phyloP scores from a whole-genome alignment of 2,888 invertebrate species.

The Xestoiulus laeticollis region DNA sequence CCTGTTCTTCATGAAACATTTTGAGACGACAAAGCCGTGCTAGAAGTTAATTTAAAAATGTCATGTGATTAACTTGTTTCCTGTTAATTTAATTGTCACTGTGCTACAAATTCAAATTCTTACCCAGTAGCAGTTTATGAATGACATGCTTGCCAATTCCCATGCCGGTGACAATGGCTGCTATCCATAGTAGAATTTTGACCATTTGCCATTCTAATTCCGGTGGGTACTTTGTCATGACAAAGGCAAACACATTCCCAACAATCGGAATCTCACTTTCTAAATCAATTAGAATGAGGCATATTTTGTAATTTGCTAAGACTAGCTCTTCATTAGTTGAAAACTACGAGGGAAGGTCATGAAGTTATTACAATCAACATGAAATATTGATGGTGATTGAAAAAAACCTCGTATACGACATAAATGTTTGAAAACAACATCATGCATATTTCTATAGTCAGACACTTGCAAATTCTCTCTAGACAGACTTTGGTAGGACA shows the following conservation, averaged over 20 bases:
- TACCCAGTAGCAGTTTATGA: slow-evolving; percentile 65
- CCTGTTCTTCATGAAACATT: slow-evolving; percentile 67
- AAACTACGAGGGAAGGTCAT: no score
- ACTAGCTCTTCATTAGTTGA: no score
- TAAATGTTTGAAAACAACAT: no score
- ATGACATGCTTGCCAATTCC: slow-evolving; percentile 66
- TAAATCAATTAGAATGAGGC: slow-evolving; percentile 56
- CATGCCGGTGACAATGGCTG: slow-evolving; percentile 65
- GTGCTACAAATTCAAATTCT: slow-evolving; percentile 56
- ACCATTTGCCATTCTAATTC: slow-evolving; percentile 64
- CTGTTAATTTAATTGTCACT: background rate
- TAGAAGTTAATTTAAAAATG: slow-evolving; percentile 57
- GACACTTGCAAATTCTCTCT: no score
- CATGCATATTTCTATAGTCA: no score
- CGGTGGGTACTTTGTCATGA: slow-evolving; percentile 66
- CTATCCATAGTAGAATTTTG: slow-evolving; percentile 66
- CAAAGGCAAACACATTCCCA: slow-evolving; percentile 68
- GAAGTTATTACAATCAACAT: no score
- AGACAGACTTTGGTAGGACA: no score
- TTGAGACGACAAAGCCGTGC: slow-evolving; percentile 65
- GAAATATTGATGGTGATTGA: no score
- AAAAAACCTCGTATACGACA: no score
- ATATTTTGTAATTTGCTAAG: background rate
- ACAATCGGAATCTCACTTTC: slow-evolving; percentile 67
- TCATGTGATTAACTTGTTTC: background rate